phyloP scores from a whole-genome alignment of 2,113 vertebrate genomes.

The Cebidichthys violaceus region DNA sequence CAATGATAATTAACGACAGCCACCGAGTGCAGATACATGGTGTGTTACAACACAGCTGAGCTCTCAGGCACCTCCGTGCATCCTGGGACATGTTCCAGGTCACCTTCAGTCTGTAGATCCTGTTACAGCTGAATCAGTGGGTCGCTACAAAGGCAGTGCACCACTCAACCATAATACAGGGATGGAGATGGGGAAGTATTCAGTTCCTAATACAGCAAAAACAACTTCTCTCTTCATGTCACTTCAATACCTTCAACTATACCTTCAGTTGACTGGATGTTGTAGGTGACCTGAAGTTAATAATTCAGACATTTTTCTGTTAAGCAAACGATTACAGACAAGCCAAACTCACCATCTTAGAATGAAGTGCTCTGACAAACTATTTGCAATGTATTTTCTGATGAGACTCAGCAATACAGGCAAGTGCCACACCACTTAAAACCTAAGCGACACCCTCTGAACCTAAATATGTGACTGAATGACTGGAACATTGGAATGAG shows the following conservation, averaged over 20 bases:
- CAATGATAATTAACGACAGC: constrained; percentile 62
- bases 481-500: constrained; percentile 31
- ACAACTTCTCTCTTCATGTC: background rate
- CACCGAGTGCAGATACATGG: constrained; percentile 55
- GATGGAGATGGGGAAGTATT: constrained; percentile 1
- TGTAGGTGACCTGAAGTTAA: background rate
- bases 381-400: background rate
- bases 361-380: constrained; percentile 10
- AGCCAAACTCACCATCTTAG: background rate
- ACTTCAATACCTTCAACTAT: background rate
- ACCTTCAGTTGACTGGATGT: background rate
- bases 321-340: constrained; percentile 9
- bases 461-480: constrained; percentile 16
- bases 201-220: background rate
- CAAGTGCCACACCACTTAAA: background rate
- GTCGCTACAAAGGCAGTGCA: constrained; percentile 17
- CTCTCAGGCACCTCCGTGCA: constrained; percentile 32
- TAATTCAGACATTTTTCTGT: background rate
- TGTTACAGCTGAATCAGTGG: background rate
- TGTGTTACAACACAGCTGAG: constrained; percentile 29
- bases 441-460: background rate
- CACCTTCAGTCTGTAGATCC: constrained; percentile 26
- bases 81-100: constrained; percentile 26
- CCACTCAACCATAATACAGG: background rate
- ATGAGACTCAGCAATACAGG: background rate